Evolutionary conservation across 2,113 vertebrate species (phyloP).

Genomic region (Tachycineta bicolor): DNA sequence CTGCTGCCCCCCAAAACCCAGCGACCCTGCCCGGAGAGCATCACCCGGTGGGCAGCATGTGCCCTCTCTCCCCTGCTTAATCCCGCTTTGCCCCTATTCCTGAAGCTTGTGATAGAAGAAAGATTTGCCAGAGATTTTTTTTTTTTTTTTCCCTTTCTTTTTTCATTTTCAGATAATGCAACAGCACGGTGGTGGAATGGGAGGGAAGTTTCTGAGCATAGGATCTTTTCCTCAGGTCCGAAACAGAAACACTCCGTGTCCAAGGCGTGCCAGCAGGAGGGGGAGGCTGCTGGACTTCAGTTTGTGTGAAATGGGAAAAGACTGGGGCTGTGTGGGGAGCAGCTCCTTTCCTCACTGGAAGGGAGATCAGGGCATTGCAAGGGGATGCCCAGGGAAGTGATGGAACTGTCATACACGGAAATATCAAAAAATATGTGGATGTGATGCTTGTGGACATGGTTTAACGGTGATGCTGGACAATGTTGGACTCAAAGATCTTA

Average conservation of each 20-base stretch:
- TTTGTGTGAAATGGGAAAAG: neutral
- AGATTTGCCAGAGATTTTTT: neutral
- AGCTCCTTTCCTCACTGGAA: neutral
- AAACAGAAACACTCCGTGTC: neutral
- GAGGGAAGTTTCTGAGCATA: neutral
- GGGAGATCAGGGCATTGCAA: neutral
- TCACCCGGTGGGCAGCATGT: fast-evolving
- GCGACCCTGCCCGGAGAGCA: fast-evolving
- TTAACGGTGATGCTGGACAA: neutral
- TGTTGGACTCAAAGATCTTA: neutral
- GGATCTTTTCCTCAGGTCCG: neutral
- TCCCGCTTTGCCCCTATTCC: neutral
- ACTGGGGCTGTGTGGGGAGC: neutral
- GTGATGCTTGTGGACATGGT: neutral
- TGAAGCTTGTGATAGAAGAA: neutral
- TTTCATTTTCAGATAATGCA: neutral
- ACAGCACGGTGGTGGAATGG: fast-evolving
- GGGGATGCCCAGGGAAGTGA: neutral
- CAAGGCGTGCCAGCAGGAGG: neutral
- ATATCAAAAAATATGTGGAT: neutral
- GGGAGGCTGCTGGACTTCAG: neutral
- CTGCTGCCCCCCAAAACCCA: neutral
- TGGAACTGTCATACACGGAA: neutral
- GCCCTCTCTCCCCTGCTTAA: neutral
- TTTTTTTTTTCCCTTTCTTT: neutral